These are phyloP conservation scores for Incurvaria masculella DNA, from an alignment of 2,888 invertebrate species.

Conservation along the genomic window DNA sequence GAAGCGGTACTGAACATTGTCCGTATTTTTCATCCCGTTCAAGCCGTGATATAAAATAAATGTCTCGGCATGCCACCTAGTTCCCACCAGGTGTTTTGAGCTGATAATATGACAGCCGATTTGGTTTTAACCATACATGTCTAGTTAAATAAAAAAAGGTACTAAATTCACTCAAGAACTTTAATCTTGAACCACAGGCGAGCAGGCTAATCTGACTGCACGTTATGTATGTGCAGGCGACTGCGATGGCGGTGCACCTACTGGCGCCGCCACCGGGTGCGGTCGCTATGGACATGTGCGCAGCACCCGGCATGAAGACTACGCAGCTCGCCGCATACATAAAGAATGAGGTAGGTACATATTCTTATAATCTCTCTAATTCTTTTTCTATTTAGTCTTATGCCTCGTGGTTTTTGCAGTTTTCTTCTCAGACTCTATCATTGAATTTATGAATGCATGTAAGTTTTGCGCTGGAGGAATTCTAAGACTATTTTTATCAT, in stretches of 20 bases:
- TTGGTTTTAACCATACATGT: no score
- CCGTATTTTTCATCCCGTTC: not conserved
- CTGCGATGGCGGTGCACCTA: slow-evolving; percentile 81
- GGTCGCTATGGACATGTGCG: slow-evolving; percentile 88
- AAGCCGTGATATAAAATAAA: no score
- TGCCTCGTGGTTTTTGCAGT: no score
- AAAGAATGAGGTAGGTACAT: slow-evolving; percentile 73
- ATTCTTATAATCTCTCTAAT: no score
- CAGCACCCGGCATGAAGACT: slow-evolving; percentile 98
- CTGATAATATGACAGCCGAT: not conserved
- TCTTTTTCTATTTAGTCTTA: no score
- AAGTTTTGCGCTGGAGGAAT: no score
- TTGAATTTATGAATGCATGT: no score
- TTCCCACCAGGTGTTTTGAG: no score
- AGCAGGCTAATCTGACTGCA: not conserved
- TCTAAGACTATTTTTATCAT: no score
- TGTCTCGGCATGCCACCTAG: no score
- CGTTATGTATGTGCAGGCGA: slow-evolving; percentile 64
- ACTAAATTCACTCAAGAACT: not conserved
- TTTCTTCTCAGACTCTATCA: no score
- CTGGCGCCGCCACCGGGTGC: slow-evolving; percentile 72
- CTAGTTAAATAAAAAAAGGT: not conserved
- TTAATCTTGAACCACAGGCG: not conserved
- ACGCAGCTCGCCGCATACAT: slow-evolving; percentile 84
- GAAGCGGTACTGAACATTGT: no score